Conservation (phyloP, 2,113 vertebrate genomes). For the human (Homo sapiens) region DNA sequence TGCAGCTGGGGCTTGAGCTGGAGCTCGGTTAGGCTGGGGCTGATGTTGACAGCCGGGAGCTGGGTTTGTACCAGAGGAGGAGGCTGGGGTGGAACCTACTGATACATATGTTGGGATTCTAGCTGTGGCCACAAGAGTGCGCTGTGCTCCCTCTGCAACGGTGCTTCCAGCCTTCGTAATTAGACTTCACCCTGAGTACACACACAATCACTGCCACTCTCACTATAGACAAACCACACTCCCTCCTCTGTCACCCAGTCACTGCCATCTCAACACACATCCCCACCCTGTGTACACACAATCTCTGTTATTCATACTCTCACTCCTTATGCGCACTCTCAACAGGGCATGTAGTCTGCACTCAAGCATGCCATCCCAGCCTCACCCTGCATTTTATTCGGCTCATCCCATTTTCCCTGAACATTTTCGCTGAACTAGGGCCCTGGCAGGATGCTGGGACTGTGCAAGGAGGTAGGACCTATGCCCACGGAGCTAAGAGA, state of each 20-base stretch:
- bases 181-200: not conserved
- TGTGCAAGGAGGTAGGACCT: not conserved
- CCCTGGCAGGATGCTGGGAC: not conserved
- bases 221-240: not conserved
- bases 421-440: not conserved
- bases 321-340: not conserved
- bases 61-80: not conserved
- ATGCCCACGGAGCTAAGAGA: not conserved
- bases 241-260: not conserved
- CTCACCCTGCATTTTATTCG: not conserved
- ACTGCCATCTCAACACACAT: not conserved
- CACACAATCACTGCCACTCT: not conserved
- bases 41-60: not conserved
- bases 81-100: not conserved
- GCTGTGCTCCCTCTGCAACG: not conserved
- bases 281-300: constrained; percentile 52
- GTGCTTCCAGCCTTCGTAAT: not conserved
- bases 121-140: constrained; percentile 54
- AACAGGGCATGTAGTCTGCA: not conserved
- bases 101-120: not conserved
- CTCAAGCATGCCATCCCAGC: not conserved
- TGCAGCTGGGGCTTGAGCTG: not conserved
- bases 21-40: no score
- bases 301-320: constrained; percentile 21
- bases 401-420: not conserved